Evolutionary conservation across 64 coral and sea anemone species (phyloP).

Genomic region (Montipora foliosa): DNA sequence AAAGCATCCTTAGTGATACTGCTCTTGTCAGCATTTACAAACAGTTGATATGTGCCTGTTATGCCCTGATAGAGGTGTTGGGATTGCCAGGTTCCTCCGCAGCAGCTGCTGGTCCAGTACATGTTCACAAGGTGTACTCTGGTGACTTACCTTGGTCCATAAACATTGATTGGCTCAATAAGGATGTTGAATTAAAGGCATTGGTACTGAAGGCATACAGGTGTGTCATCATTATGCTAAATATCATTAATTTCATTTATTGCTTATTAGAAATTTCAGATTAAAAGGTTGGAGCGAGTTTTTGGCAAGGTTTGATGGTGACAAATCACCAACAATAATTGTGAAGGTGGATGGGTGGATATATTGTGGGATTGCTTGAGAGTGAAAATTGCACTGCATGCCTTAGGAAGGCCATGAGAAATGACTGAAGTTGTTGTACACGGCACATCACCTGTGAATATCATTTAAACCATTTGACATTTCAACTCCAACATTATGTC

Average conservation of each 20-base stretch:
- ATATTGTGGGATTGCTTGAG: background rate
- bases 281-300: no score
- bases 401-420: no score
- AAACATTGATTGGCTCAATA: constrained; percentile 80
- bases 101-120: constrained; percentile 74
- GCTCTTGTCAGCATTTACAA: constrained; percentile 45
- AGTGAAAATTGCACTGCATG: no score
- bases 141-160: constrained; percentile 92
- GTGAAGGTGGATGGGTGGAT: background rate
- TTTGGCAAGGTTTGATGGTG: no score
- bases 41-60: constrained; percentile 74
- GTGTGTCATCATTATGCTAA: constrained; percentile 3
- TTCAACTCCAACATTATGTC: no score
- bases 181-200: constrained; percentile 64
- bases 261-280: no score
- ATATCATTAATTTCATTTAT: background rate
- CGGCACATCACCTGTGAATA: background rate
- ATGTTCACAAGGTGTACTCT: constrained; percentile 72
- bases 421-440: background rate
- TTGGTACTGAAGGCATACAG: constrained; percentile 96
- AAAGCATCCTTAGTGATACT: constrained; percentile 32
- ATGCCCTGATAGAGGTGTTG: constrained; percentile 82
- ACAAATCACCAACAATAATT: no score
- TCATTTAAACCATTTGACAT: background rate
- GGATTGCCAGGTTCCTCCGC: constrained; percentile 85